These are phyloP conservation scores for Paralvinella palmiformis DNA, from an alignment of 1,140 invertebrate genomes.

Conservation along the genomic window DNA sequence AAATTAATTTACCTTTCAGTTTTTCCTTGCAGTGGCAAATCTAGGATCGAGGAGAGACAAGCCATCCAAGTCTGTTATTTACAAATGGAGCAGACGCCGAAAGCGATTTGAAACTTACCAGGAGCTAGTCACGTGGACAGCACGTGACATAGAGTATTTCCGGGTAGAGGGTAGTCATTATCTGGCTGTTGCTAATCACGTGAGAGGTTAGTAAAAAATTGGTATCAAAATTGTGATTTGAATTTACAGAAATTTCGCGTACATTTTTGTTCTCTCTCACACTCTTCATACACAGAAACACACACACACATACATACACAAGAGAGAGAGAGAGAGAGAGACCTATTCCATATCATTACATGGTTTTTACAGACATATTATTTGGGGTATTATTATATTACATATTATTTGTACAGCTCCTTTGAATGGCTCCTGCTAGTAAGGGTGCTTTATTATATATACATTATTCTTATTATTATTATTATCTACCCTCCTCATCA, in stretches of 20 bases:
- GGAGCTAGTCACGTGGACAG: slow-evolving; percentile 37
- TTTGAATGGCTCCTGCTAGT: no score
- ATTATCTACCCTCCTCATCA: no score
- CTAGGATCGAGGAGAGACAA: slow-evolving; percentile 28
- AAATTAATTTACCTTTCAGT: slow-evolving; percentile 19
- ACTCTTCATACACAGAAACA: no score
- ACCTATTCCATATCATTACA: no score
- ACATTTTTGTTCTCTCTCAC: no score
- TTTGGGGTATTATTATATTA: no score
- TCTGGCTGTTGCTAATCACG: slow-evolving; percentile 45
- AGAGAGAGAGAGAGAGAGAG: no score
- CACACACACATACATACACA: no score
- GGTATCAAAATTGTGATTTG: background rate
- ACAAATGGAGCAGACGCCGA: slow-evolving; percentile 34
- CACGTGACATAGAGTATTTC: slow-evolving; percentile 45
- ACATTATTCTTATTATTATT: no score
- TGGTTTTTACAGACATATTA: no score
- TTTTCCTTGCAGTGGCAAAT: slow-evolving; percentile 44
- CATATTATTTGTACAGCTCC: no score
- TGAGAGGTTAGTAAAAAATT: slow-evolving; percentile 23
- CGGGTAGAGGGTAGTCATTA: slow-evolving; percentile 36
- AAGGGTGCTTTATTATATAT: no score
- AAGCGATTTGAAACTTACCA: slow-evolving; percentile 38
- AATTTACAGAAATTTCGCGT: background rate
- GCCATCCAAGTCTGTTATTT: slow-evolving; percentile 37